Base-by-base conservation (phyloP, 1,140 invertebrate species). In the Copidosoma floridanum region DNA sequence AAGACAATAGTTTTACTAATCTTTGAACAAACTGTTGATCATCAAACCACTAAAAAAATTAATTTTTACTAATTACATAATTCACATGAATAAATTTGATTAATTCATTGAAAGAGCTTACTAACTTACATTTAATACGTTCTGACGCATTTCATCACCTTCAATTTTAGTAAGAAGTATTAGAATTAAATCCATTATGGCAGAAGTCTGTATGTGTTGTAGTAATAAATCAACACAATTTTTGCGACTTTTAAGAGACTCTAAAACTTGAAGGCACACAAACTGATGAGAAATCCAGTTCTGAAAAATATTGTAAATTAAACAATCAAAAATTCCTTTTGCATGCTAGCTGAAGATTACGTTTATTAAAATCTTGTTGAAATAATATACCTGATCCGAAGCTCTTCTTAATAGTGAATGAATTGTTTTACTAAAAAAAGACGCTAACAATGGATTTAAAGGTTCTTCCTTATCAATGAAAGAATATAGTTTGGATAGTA, bases 381-480 rank as follows among this genome's bases (percentile, higher is more conserved):
- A 37, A 35, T 32, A 40, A 73, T 78, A 79, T 78, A 91, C 89
- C 83, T 87, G 85, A 75, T 89, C 87, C 73, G 84, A 85, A 76
- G 91, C 92, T 72, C 89, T 86, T 58, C 88, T 86, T 62, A 96
- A 86, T 66, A 97, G 84, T 76, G 92, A 88, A 69, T 91, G 88
- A 77, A 98, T 86, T 52, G 93, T 93, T 85, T 95, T 95, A 79
- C 92, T 95, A 82, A 97, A 96, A 85, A 95, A 98, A 65, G 93
- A 96, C 32, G 95, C 94, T 69, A 98, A 84, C 52, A 98, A 81
- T 59, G 95, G 94, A 84, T 98, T 98, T 43, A 98, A 83, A 32
- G 91, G 90, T 72, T 91, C 86, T 60, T 94, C 88, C 53, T 85
- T 85, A 75, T 95, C 89, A 65, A 97, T 83, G 83, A 97, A 97